These are phyloP conservation scores for Lepidothrix coronata DNA, from an alignment of 2,113 vertebrate genomes.

Conservation along the genomic window DNA sequence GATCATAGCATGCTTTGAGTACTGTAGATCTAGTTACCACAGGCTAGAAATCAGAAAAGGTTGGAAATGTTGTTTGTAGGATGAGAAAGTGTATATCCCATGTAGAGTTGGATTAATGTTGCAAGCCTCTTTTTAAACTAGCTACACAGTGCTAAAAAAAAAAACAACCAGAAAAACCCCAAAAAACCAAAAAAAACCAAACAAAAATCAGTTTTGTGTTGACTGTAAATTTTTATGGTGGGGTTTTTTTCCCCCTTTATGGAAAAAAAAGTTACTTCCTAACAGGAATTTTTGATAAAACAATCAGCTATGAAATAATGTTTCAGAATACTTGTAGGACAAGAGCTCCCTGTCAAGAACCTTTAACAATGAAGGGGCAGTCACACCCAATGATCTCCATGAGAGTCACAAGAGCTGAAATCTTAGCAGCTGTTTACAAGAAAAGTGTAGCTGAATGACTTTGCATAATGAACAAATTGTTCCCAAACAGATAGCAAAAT, in stretches of 20 bases:
- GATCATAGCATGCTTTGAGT: not conserved
- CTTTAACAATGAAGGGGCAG: not conserved
- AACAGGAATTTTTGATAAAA: not conserved
- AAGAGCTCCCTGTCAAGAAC: not conserved
- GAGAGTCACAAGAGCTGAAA: not conserved
- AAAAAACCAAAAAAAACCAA: not conserved
- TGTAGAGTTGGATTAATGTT: not conserved
- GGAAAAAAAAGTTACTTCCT: not conserved
- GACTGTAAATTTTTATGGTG: not conserved
- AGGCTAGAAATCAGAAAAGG: not conserved
- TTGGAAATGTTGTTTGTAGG: not conserved
- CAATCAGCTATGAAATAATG: not conserved
- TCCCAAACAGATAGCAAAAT: not conserved
- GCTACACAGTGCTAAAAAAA: not conserved
- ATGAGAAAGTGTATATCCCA: not conserved
- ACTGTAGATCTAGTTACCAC: not conserved
- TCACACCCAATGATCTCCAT: not conserved
- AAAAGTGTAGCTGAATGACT: not conserved
- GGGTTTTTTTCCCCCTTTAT: rapidly evolving
- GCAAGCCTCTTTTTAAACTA: not conserved
- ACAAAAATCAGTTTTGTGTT: not conserved
- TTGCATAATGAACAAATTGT: not conserved
- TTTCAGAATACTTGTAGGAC: not conserved
- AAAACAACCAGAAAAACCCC: not conserved
- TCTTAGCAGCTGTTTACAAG: not conserved